Conservation (phyloP, 1,140 invertebrate species). For the Bombus sylvicola region DNA sequence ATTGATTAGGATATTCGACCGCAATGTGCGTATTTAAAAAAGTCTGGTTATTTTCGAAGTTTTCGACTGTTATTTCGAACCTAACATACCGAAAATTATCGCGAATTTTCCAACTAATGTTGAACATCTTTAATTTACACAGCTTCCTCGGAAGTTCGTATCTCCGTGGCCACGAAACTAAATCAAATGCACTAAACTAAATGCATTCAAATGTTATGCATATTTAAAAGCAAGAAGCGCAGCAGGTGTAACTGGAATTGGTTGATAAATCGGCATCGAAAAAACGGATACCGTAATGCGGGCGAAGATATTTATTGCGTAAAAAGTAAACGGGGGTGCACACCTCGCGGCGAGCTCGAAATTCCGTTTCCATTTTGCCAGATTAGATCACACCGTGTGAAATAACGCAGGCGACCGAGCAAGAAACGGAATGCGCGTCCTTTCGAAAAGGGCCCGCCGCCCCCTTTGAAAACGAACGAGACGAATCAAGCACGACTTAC, state of each 20-base stretch:
- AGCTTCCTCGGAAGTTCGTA: not conserved
- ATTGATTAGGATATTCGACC: too few relatives aligned
- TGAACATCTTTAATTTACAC: not conserved
- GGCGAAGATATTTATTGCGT: constrained; percentile 78
- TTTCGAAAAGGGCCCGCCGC: not conserved
- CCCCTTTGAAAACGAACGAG: constrained; percentile 43
- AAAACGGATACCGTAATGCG: constrained; percentile 76
- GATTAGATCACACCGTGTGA: constrained; percentile 75
- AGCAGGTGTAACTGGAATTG: constrained; percentile 42
- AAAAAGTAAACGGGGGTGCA: constrained; percentile 74
- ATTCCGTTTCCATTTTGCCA: constrained; percentile 71
- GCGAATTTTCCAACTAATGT: not conserved
- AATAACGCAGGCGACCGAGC: constrained; percentile 68
- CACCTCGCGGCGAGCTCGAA: constrained; percentile 76
- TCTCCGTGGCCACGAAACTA: too few relatives aligned
- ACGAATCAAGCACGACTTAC: constrained; percentile 86
- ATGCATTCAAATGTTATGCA: too few relatives aligned
- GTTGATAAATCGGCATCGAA: constrained; percentile 72
- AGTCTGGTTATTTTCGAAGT: not conserved
- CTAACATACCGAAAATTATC: not conserved
- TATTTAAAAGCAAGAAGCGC: not conserved
- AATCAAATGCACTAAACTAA: too few relatives aligned
- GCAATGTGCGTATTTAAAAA: too few relatives aligned
- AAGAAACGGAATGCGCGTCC: constrained; percentile 74
- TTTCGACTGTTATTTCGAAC: not conserved